phyloP scores from a whole-genome alignment of 2,888 invertebrate species.

The Galerucella calmariensis region DNA sequence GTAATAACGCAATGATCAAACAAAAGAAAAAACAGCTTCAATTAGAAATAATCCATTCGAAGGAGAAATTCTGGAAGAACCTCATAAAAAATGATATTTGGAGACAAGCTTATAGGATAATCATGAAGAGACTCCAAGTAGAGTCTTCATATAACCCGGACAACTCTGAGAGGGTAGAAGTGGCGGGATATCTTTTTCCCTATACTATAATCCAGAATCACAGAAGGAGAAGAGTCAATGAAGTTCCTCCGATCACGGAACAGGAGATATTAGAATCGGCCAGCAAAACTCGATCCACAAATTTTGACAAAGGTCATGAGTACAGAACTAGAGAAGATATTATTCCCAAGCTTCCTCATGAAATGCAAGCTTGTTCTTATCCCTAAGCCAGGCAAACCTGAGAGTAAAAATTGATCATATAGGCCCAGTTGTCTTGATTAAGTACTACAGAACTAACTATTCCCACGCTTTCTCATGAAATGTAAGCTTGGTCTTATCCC shows the following conservation, averaged over 20 bases:
- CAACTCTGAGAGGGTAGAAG: not conserved
- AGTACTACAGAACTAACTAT: slow-evolving; percentile 6
- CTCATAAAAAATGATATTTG: slow-evolving; percentile 25
- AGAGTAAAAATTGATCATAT: not conserved
- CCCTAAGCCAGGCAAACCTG: slow-evolving; percentile 9
- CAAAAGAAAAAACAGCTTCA: not conserved
- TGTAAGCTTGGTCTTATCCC: slow-evolving; percentile 27
- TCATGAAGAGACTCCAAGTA: not conserved
- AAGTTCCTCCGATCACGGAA: not conserved
- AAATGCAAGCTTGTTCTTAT: slow-evolving; percentile 28
- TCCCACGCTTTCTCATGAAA: slow-evolving; percentile 27
- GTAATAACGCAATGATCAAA: not conserved
- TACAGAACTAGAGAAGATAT: not conserved
- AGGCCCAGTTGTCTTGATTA: slow-evolving; percentile 3
- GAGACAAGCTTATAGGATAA: slow-evolving; percentile 30
- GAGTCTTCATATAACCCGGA: slow-evolving; percentile 6
- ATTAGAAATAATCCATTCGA: not conserved
- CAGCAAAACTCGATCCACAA: not conserved
- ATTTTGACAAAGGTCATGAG: slow-evolving; percentile 10
- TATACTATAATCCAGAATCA: not conserved
- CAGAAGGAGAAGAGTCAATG: not conserved
- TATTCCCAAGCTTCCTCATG: slow-evolving; percentile 30
- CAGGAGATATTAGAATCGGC: not conserved
- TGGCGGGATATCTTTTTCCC: slow-evolving; percentile 15
- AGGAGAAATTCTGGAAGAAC: slow-evolving; percentile 11